Percentiles rank a stretch among this genome's conserved stretches.
These are phyloP conservation scores for Himalopsyche tibetana DNA, from an alignment of 2,888 invertebrate genomes.

Conservation along the genomic window DNA sequence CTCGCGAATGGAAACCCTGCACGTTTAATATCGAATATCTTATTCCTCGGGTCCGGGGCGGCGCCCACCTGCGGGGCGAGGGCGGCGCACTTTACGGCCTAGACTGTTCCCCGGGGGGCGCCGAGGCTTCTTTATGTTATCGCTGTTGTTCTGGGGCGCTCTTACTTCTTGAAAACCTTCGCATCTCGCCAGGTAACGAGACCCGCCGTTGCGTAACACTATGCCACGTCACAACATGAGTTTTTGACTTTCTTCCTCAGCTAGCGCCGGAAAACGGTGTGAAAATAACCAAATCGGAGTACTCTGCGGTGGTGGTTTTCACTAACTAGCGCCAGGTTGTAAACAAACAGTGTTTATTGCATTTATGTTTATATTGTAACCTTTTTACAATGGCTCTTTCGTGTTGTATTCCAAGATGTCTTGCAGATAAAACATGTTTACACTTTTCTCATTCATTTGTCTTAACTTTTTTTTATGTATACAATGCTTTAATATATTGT, in stretches of 20 bases:
- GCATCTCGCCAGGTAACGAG: constrained; percentile 32
- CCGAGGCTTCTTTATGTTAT: constrained; percentile 65
- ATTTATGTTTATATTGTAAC: no score
- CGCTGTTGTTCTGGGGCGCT: constrained; percentile 60
- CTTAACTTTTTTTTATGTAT: no score
- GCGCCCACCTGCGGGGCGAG: neutral
- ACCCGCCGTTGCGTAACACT: constrained; percentile 18
- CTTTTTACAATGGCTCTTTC: no score
- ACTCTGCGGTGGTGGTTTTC: neutral
- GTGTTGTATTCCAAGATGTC: no score
- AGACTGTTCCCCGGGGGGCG: constrained; percentile 61
- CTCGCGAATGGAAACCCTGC: constrained; percentile 24
- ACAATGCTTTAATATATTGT: no score
- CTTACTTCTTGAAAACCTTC: constrained; percentile 46
- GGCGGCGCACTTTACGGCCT: constrained; percentile 57
- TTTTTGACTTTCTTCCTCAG: constrained; percentile 15
- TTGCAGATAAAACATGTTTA: no score
- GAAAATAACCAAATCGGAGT: neutral
- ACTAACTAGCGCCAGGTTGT: neutral
- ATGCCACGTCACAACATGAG: neutral
- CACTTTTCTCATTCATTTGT: no score
- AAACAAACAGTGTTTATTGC: no score
- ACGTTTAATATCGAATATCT: constrained; percentile 42
- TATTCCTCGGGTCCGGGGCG: constrained; percentile 2
- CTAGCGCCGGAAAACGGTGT: neutral